Evolutionary conservation across 2,888 invertebrate genomes (phyloP), one percentile per base, ranked within the genome.

Genomic region (Phragmatobia fuliginosa): DNA sequence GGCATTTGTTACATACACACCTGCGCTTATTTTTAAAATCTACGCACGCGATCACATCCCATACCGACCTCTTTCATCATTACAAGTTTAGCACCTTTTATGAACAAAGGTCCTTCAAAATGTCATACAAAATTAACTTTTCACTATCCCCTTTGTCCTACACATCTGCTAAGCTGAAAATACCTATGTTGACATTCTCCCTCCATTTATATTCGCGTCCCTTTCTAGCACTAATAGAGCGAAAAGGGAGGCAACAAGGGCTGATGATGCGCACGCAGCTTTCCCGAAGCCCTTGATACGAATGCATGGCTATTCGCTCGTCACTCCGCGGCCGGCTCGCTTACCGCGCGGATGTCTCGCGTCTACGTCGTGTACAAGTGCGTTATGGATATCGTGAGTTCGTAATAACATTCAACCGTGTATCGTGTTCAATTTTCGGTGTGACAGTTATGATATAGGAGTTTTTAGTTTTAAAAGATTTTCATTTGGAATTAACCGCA

Each of bases 301-400:
- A 67, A 52, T 70, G 71, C 62, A 62, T 59, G 60, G 56, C 41
- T 63, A 10, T 68, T 36, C 58, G 69, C 33, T 68, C 81, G 52
- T 78, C 91, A 94, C 91, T 94, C 92, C 92, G 94, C 90, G 90
- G 87, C 77, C 81, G 86, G 87, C 83, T 81, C 76, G 83, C 91
- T 90, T 86, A 79, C 90, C 77, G 91, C 74, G 92, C 92, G 94
- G 93, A 86, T 84, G 93, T 90, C 83, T 76, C 76, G 85, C 84
- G 87, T 86, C 74, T n/a, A 71, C 77, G 79, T 75, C 74, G 72
- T 78, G 70, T 64, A 16, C 76, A 76, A 67, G 79, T 81, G 83
- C 81, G 84, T 82, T 80, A 77, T 79, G 79, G 73, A 81, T 78
- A 80, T 85, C 84, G 85, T 73, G 82, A 73, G 72, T 82, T 80